Evolutionary conservation across 2,888 invertebrate genomes (phyloP).

Genomic region (Andrena camellia): DNA sequence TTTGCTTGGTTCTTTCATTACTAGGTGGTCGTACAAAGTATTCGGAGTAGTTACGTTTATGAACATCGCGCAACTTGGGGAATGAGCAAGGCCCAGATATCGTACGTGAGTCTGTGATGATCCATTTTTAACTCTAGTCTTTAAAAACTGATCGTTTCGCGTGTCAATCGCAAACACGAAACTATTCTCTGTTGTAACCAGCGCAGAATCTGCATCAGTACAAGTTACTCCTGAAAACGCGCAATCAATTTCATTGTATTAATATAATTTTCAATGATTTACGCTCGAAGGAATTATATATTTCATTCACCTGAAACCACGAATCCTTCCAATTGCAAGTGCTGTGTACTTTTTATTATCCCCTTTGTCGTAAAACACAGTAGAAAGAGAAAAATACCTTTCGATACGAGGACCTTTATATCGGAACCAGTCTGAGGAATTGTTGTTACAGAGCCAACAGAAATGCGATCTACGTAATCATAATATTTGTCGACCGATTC

Average conservation of each 20-base stretch:
- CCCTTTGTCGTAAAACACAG: slow-evolving; percentile 70
- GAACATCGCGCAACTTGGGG: slow-evolving; percentile 74
- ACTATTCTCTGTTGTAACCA: slow-evolving; percentile 77
- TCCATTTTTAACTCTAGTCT: slow-evolving; percentile 56
- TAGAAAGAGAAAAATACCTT: slow-evolving; percentile 73
- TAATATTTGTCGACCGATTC: slow-evolving; percentile 65
- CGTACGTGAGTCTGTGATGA: slow-evolving; percentile 72
- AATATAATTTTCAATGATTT: not conserved
- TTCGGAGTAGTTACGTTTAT: slow-evolving; percentile 79
- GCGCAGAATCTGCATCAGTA: slow-evolving; percentile 61
- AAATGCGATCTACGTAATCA: slow-evolving; percentile 70
- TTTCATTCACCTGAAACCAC: slow-evolving; percentile 78
- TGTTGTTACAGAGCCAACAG: slow-evolving; percentile 68
- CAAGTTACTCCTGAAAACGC: slow-evolving; percentile 72
- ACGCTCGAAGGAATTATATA: not conserved
- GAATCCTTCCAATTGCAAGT: slow-evolving; percentile 72
- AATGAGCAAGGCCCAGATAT: slow-evolving; percentile 78
- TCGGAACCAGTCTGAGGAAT: slow-evolving; percentile 57
- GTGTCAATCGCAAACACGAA: slow-evolving; percentile 65
- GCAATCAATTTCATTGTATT: slow-evolving; percentile 19
- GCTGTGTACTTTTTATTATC: slow-evolving; percentile 61
- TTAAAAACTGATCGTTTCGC: slow-evolving; percentile 55
- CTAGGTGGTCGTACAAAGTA: slow-evolving; percentile 81
- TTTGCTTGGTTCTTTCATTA: slow-evolving; percentile 80
- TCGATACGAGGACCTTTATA: slow-evolving; percentile 73